Conservation (phyloP, 2,113 vertebrate species). For the Protobothrops mucrosquamatus region DNA sequence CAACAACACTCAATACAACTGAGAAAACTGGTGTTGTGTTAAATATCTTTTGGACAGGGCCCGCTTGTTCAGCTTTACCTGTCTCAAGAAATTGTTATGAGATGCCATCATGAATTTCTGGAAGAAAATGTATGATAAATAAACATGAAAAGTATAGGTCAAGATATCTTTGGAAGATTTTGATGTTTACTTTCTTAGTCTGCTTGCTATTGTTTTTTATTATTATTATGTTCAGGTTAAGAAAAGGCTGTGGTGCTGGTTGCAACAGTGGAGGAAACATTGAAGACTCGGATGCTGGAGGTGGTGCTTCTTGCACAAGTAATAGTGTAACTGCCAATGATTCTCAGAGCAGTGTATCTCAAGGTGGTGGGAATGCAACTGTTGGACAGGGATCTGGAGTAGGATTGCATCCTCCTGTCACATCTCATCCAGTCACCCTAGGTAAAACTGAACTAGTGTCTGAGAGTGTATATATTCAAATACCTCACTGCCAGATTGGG, state of each 20-base stretch:
- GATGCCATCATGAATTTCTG: background rate
- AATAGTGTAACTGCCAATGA: conserved; percentile 82
- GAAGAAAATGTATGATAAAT: background rate
- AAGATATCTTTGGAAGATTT: background rate
- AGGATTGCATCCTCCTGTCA: conserved; percentile 77
- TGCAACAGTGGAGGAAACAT: conserved; percentile 98
- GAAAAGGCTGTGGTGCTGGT: conserved; percentile 96
- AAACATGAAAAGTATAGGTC: background rate
- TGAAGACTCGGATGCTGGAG: conserved; percentile 90
- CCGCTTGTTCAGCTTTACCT: background rate
- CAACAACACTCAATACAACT: background rate
- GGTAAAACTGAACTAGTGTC: conserved; percentile 64
- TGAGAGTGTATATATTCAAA: background rate
- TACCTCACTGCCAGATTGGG: background rate
- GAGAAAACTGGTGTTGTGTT: background rate
- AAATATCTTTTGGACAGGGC: background rate
- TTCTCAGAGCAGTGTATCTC: conserved; percentile 80
- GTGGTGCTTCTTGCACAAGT: conserved; percentile 83
- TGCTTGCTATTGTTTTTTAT: conserved; percentile 7
- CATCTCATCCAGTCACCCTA: conserved; percentile 79
- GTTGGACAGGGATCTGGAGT: conserved; percentile 73
- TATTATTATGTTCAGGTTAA: conserved; percentile 71
- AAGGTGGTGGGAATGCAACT: conserved; percentile 59
- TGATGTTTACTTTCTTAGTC: background rate
- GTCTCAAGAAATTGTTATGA: background rate